Conservation (phyloP, 2,113 vertebrate species). For the Dunckerocampus dactyliophorus region DNA sequence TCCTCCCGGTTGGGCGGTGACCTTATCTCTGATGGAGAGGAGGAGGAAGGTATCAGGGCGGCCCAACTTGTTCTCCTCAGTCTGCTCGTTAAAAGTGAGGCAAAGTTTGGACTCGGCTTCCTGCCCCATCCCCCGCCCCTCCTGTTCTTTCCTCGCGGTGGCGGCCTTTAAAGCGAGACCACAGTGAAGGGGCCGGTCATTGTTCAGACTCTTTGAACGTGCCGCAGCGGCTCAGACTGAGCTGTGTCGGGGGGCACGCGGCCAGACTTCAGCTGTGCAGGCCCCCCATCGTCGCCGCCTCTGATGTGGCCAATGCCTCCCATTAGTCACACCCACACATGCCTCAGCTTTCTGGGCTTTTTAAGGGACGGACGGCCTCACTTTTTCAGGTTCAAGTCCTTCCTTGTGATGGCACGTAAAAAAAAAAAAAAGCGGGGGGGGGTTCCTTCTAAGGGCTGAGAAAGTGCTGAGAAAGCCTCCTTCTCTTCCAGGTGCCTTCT, state of each 20-base stretch:
- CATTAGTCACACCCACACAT: conserved; percentile 75
- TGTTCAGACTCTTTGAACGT: conserved; percentile 82
- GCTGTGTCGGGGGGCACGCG: conserved; percentile 49
- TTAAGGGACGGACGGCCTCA: conserved; percentile 43
- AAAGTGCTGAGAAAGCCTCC: conserved; percentile 60
- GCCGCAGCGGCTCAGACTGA: conserved; percentile 61
- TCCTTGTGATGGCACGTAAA: conserved; percentile 14
- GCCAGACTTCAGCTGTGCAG: conserved; percentile 75
- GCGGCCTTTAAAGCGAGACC: conserved; percentile 86
- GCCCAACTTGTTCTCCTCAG: too few relatives aligned
- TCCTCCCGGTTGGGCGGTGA: background rate
- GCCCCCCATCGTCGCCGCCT: conserved; percentile 79
- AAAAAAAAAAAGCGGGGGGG: background rate
- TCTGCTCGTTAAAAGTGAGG: conserved; percentile 1
- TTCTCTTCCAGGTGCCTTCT: conserved; percentile 58
- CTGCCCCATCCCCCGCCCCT: conserved; percentile 9
- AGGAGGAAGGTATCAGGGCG: background rate
- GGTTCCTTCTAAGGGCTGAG: conserved; percentile 37
- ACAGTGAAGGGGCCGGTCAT: conserved; percentile 81
- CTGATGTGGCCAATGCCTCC: conserved; percentile 82
- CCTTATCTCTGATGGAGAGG: background rate
- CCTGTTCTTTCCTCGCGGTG: conserved; percentile 49
- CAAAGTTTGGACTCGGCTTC: conserved; percentile 9
- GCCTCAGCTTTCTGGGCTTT: conserved; percentile 82
- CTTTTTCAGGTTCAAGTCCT: conserved; percentile 5